phyloP scores from a whole-genome alignment of 2,113 vertebrate species.

The Falco punctatus region DNA sequence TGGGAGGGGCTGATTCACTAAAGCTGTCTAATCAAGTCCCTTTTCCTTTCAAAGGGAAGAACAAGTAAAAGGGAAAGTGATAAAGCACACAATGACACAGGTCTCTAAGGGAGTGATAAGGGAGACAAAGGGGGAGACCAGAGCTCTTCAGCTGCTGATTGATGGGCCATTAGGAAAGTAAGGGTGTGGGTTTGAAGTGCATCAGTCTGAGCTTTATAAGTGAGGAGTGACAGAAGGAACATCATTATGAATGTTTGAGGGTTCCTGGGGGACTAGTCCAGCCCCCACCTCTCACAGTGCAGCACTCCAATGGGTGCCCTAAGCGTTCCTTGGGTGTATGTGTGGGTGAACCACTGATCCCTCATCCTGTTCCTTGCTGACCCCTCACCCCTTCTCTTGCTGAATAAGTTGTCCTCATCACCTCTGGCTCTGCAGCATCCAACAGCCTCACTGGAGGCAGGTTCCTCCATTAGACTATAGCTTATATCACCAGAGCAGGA shows the following conservation, averaged over 20 bases:
- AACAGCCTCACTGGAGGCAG: no score
- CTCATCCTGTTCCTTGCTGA: background rate
- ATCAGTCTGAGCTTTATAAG: background rate
- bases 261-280: no score
- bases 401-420: background rate
- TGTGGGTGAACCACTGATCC: background rate
- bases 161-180: background rate
- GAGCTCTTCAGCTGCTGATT: background rate
- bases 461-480: no score
- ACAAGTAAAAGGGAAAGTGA: background rate
- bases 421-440: background rate
- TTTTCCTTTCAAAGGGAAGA: background rate
- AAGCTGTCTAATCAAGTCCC: background rate
- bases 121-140: background rate
- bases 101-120: background rate
- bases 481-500: background rate
- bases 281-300: background rate
- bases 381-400: background rate
- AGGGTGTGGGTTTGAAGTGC: background rate
- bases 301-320: background rate
- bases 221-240: background rate
- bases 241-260: no score
- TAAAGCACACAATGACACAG: no score
- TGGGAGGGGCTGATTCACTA: background rate
- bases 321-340: background rate